Conservation (phyloP, 1,140 invertebrate genomes). For the Panagrolaimus sp. region DNA sequence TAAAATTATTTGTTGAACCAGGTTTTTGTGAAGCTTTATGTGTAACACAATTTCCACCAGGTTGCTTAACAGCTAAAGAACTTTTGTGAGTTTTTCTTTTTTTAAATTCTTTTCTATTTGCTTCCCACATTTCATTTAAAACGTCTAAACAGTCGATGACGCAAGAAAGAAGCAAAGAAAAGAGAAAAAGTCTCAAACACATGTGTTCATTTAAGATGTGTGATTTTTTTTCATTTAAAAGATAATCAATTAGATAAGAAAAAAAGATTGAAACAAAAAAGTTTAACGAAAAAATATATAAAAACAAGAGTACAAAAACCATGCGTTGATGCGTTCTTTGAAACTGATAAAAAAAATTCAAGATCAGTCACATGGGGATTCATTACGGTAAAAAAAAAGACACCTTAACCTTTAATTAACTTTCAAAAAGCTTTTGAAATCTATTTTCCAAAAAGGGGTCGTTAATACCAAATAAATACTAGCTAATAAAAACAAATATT, state of each 20-base stretch:
- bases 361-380: not conserved
- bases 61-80: conserved; percentile 43
- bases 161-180: not conserved
- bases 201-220: not conserved
- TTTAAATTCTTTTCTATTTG: conserved; percentile 23
- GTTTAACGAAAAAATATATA: conserved; percentile 15
- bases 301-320: conserved; percentile 1
- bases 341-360: too few species aligned
- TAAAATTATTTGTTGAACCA: conserved; percentile 48
- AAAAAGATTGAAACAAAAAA: conserved; percentile 15
- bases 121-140: too few species aligned
- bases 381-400: not conserved
- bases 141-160: too few species aligned
- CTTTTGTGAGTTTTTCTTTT: conserved; percentile 42
- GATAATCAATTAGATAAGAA: too few species aligned
- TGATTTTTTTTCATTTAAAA: too few species aligned
- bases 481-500: not conserved
- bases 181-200: conserved; percentile 17
- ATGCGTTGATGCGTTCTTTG: too few species aligned
- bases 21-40: conserved; percentile 50
- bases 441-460: too few species aligned
- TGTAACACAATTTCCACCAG: conserved; percentile 50
- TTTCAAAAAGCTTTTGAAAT: too few species aligned
- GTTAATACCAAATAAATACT: not conserved
- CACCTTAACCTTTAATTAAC: too few species aligned